A percentile compares a stretch with the other conserved stretches of the same genome.
phyloP scores from a whole-genome alignment of 2,797 vertebrate species.

The Enteromius unitaeniatus region DNA sequence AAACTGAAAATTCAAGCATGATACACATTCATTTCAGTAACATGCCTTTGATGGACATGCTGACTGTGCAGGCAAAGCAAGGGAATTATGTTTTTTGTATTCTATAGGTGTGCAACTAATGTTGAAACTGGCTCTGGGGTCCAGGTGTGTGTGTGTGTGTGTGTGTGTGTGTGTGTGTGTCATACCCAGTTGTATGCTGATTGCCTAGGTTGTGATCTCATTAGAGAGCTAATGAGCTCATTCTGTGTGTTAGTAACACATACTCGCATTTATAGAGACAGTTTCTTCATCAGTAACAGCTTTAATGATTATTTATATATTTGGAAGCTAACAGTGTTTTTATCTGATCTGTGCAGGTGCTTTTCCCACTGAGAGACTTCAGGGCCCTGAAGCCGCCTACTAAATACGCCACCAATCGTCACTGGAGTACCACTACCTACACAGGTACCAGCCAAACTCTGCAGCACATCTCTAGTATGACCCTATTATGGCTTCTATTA shows the following conservation, averaged over 20 bases:
- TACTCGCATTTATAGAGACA: slow-evolving; percentile 23
- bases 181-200: neutral
- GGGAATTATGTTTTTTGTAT: neutral
- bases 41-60: neutral
- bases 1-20: neutral
- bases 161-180: slow-evolving; percentile 26
- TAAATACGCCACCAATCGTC: slow-evolving; percentile 23
- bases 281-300: neutral
- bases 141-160: slow-evolving; percentile 29
- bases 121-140: slow-evolving; percentile 23
- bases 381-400: slow-evolving; percentile 18
- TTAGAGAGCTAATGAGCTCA: slow-evolving; percentile 47
- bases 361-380: slow-evolving; percentile 37
- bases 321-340: neutral
- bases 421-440: slow-evolving; percentile 46
- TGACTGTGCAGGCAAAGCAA: neutral
- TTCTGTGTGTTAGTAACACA: slow-evolving; percentile 31
- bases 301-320: neutral
- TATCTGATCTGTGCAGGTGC: slow-evolving; percentile 45
- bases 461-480: neutral
- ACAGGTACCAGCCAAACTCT: slow-evolving; percentile 49
- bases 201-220: slow-evolving; percentile 37
- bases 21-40: neutral
- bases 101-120: neutral
- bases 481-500: neutral